These are phyloP conservation scores for Lordiphosa stackelbergi DNA, from an alignment of 1,140 invertebrate species.

Conservation along the genomic window DNA sequence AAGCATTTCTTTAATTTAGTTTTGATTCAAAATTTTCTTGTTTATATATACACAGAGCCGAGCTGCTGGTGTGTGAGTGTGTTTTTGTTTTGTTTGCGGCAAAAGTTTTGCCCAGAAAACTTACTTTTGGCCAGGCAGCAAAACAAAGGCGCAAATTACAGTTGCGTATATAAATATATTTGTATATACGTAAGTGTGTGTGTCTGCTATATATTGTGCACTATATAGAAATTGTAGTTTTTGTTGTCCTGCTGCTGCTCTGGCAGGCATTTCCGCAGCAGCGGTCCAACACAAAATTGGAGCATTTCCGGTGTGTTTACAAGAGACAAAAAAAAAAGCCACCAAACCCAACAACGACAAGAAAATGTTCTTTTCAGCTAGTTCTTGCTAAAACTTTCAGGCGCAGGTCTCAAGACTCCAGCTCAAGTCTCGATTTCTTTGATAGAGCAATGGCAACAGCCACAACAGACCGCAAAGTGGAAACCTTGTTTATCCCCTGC, in stretches of 20 bases:
- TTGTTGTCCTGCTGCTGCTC: constrained; percentile 10
- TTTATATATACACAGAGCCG: constrained; percentile 8
- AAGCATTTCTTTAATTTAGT: constrained; percentile 70
- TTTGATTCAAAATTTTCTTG: constrained; percentile 52
- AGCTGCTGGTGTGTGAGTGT: constrained; percentile 1
- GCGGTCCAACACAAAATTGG: constrained; percentile 54
- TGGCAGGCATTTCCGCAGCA: constrained; percentile 56
- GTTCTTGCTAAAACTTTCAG: constrained; percentile 56
- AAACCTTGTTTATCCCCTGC: constrained; percentile 19
- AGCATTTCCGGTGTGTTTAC: constrained; percentile 68
- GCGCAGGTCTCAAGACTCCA: constrained; percentile 33
- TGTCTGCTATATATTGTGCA: constrained; percentile 6
- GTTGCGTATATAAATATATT: constrained; percentile 25
- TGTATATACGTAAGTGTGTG: constrained; percentile 3
- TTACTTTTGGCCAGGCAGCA: constrained; percentile 52
- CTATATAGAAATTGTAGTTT: constrained; percentile 18
- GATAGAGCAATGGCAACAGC: constrained; percentile 44
- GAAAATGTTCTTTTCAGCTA: constrained; percentile 26
- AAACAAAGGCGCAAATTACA: constrained; percentile 71
- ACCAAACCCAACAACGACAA: constrained; percentile 14
- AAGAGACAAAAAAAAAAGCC: constrained; percentile 27
- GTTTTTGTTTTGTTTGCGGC: constrained; percentile 38
- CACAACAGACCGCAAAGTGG: constrained; percentile 33
- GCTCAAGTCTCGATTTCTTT: constrained; percentile 66
- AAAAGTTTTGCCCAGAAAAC: constrained; percentile 54